Conservation (phyloP, 2,113 vertebrate genomes). For the Todiramphus saurophagus region DNA sequence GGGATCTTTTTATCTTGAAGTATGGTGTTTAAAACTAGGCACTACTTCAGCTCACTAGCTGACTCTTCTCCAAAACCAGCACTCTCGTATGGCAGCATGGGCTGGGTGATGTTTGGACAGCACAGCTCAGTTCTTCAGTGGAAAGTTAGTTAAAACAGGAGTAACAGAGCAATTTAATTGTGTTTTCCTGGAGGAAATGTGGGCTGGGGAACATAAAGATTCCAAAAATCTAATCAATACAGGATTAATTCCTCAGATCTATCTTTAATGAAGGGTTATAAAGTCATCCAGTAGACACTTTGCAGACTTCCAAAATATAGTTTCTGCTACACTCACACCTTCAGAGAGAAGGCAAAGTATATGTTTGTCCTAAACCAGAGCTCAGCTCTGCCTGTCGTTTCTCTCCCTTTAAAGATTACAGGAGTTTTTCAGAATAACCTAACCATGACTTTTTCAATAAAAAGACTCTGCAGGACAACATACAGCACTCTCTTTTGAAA, state of each 20-base stretch:
- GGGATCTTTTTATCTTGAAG: not conserved
- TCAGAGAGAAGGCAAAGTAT: not conserved
- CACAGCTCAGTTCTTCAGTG: not conserved
- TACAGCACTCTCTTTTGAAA: not conserved
- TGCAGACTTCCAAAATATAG: not conserved
- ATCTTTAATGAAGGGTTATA: not conserved
- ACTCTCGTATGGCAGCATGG: not conserved
- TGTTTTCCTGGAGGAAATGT: not conserved
- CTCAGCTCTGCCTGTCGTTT: not conserved
- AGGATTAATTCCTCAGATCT: not conserved
- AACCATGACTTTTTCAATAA: not conserved
- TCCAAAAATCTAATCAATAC: not conserved
- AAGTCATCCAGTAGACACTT: not conserved
- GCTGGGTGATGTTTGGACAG: not conserved
- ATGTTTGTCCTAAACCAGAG: not conserved
- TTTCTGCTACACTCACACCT: not conserved
- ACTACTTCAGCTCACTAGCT: not conserved
- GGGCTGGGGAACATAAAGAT: not conserved
- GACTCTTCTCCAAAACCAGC: not conserved
- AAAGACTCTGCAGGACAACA: not conserved
- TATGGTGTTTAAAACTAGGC: not conserved
- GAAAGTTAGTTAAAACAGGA: not conserved
- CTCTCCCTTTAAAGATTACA: not conserved
- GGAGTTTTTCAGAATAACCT: not conserved
- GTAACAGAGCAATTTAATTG: not conserved